phyloP scores from a whole-genome alignment of 2,888 invertebrate species.

The Ctena decussata region DNA sequence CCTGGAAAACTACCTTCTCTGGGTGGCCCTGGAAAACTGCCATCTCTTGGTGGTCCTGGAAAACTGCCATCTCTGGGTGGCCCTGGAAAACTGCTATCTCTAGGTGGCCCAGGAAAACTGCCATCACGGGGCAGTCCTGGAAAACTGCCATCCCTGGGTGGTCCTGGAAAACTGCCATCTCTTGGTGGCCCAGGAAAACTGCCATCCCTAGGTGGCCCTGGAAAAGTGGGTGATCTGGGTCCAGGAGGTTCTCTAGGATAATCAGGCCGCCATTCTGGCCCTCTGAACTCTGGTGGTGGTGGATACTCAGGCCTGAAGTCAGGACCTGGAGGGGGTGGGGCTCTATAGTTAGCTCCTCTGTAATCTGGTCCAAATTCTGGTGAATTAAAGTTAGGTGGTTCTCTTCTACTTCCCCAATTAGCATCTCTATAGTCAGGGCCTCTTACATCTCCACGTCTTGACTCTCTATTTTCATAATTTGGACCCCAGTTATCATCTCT shows the following conservation, averaged over 20 bases:
- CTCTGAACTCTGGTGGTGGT: slow-evolving; percentile 27
- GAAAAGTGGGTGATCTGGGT: background rate
- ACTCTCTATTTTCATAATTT: background rate
- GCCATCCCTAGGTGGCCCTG: background rate
- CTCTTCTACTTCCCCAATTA: background rate
- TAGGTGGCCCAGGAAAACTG: background rate
- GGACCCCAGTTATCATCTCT: slow-evolving; percentile 3
- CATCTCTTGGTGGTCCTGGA: background rate
- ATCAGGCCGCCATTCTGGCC: background rate
- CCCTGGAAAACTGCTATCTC: background rate
- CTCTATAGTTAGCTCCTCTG: slow-evolving; percentile 17
- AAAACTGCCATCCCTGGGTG: background rate
- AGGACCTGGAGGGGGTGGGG: background rate
- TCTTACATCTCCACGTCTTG: slow-evolving; percentile 27
- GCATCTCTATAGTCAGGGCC: slow-evolving; percentile 13
- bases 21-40: background rate
- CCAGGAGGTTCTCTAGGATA: background rate
- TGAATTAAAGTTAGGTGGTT: background rate
- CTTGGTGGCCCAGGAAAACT: background rate
- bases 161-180: background rate
- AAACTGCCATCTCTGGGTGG: background rate
- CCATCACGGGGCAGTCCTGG: background rate
- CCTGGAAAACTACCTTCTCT: background rate
- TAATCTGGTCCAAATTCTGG: slow-evolving; percentile 42
- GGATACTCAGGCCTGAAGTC: background rate